Evolutionary conservation across 1,140 invertebrate genomes (phyloP), one percentile per base, ranked within the genome.

Genomic region (Bursaphelenchus mucronatus): DNA sequence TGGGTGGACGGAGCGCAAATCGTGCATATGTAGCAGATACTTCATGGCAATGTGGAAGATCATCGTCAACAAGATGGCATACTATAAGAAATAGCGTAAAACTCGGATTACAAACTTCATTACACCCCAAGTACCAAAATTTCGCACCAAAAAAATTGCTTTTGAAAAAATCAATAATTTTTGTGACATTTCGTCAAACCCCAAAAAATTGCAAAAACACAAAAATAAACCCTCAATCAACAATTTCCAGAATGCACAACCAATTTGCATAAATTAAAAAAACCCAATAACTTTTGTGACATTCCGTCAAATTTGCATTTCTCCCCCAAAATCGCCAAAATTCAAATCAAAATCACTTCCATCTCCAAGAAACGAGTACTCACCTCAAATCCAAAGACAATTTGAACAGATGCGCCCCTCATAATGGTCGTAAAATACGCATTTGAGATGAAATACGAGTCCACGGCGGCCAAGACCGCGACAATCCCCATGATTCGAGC

Each of bases 301-400:
- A 30, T 30, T 30, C 5, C 30, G 30, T 30, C 30, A 30, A 30
- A 30, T 30, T 30, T 5, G 1, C 30, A 30, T 30, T 30, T 30
- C 30, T 30, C 30, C 30, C 1, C 1, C 7, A 51, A 51, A 10
- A 19, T 10, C 49, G 49, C 7, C 15, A 51, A 51, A 49, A 49
- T 49, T 49, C 46, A 4, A n/a, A n/a, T 5, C 30, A 30, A 30
- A 55, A 21, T 55, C 54, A 47, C 54, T 43, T 55, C 54, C 30
- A 1, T 3, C 47, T 4, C 1, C 47, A n/a, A 49, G 1, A 49
- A n/a, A 49, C 13, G 1, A n/a, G 3, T 10, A 6, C 64, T 75
- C 78, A 85, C 85, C 83, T 99, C 95, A 86, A 98, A 98, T 57
- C 95, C 95, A 86, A 98, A 99, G 7, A 98, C 96, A 46, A 99